Base-by-base conservation (phyloP, 2,113 vertebrate species). In the Gasterosteus nipponicus region DNA sequence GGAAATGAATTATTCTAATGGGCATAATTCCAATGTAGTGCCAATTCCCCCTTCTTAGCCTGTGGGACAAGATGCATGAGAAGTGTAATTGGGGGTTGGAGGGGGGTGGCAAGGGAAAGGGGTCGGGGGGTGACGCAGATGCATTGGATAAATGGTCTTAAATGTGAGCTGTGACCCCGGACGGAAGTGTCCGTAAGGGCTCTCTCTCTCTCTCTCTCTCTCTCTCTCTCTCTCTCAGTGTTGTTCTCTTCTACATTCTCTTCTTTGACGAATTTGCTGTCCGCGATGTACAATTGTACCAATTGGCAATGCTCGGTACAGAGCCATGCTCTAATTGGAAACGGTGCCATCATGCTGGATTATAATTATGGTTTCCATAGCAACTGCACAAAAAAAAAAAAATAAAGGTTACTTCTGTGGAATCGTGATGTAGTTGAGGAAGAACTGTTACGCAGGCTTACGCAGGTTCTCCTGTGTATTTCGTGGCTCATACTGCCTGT, bases 1-100 rank as follows among this genome's bases (percentile, higher is more conserved):
- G 82, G 76, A 86, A 87, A 93, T 89, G 67, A 91, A 90, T 90
- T 87, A 88, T 86, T 85, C 76, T 92, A 91, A 92, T 91, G 81
- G 86, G 79, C 69, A 60, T 87, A 90, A 91, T 89, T 85, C 81
- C 81, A 75, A 69, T 78, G 81, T 85, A 73, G 64, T 69, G 77
- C 67, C 79, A 58, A 57, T 88, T 86, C 69, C 60, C 77, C 49
- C 81, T 60, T 53, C 62, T 89, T 85, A 69, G 67, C 65, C 54
- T 69, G 73, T 66, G 66, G 80, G 81, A 54, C 54, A 81, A 85
- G 84, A 89, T 83, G 68, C 76, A 93, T 89, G 86, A 82, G 74
- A 77, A 78, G 57, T n/a, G 64, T 73, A 75, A 90, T 71, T 71
- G 77, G 76, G 75, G 69, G 46, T 65, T 77, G 76, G 75, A 68